Base-by-base conservation (phyloP, 2,888 invertebrate genomes). In the Stegana nigrithorax region DNA sequence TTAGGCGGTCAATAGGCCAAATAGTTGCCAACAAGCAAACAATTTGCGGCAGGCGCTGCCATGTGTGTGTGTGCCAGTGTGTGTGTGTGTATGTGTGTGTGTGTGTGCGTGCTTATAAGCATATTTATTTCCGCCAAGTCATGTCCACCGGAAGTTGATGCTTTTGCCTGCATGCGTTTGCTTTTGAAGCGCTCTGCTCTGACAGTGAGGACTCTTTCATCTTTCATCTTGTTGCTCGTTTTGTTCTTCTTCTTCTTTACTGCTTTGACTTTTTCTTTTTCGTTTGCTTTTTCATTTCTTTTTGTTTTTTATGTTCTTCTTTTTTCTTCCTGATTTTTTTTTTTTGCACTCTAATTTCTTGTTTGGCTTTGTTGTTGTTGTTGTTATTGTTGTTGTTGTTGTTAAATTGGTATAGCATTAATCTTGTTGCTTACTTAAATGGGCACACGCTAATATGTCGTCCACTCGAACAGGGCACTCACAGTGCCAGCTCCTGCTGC, bases 101-200 rank as follows among this genome's bases (percentile, higher is more conserved):
- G 53, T 21, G 32, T 21, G 32, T 21, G 53, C 36, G 21, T 55
- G 23, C 53, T 55, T 55, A 21, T 36, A 55, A 36, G 36, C 53
- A 55, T 36, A 55, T 55, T 32, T 55, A 55, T 55, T 55, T 55
- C 53, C 53, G 53, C n/a, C 21, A 32, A 27, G 21, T 12, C 53
- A 21, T 55, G 21, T 32, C 21, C 36, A 55, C 21, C 53, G 53
- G 53, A 55, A 55, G 53, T 55, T 6, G 21, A 12, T 47, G 47
- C 17, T 14, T 26, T 1, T 19, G 23, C 8, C 5, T 55, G 36
- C 23, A 12, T 55, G 53, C 23, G 53, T 53, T 5, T 55, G 51
- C 23, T 19, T 36, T 55, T 36, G 21, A 32, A 55, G 29, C 51
- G 19, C 44, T n/a, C n/a, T n/a, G n/a, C n/a, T n/a, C n/a, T n/a